These are phyloP conservation scores for Antigone vipio DNA, from an alignment of 2,113 vertebrate species.

Conservation along the genomic window DNA sequence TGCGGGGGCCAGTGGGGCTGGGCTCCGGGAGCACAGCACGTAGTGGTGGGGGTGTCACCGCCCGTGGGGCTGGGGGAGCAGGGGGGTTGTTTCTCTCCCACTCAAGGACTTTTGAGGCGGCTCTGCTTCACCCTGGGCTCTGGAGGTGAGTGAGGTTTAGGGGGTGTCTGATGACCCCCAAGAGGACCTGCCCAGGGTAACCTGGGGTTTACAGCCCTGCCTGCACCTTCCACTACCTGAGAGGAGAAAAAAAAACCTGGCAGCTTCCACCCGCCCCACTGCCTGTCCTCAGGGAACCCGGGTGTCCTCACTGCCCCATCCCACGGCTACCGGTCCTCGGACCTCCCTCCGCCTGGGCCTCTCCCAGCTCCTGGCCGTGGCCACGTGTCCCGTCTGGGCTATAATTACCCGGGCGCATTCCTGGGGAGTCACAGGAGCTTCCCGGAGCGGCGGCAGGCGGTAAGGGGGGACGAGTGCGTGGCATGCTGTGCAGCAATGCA, in stretches of 20 bases:
- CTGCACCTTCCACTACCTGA: background rate
- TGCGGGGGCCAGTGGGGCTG: background rate
- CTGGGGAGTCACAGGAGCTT: constrained; percentile 23
- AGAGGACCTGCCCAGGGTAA: background rate
- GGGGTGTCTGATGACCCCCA: too few relatives aligned
- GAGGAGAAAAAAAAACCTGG: background rate
- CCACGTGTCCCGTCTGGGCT: background rate
- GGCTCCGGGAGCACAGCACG: background rate
- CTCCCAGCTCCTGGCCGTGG: background rate
- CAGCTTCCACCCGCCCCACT: background rate
- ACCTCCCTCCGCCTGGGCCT: background rate
- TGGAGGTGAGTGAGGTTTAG: background rate
- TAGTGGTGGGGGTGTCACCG: background rate
- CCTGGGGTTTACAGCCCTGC: accelerated
- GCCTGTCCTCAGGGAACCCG: background rate
- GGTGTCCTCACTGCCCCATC: background rate
- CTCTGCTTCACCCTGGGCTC: background rate
- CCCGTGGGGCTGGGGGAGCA: accelerated
- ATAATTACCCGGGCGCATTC: constrained; percentile 44
- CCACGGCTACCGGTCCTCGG: accelerated
- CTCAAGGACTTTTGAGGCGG: accelerated
- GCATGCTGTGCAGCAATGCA: background rate
- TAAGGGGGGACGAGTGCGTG: background rate
- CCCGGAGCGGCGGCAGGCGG: background rate
- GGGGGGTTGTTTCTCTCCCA: background rate